Evolutionary conservation across 35 echinoderm and acorn worm genomes (phyloP).

Genomic region (Diadema setosum): DNA sequence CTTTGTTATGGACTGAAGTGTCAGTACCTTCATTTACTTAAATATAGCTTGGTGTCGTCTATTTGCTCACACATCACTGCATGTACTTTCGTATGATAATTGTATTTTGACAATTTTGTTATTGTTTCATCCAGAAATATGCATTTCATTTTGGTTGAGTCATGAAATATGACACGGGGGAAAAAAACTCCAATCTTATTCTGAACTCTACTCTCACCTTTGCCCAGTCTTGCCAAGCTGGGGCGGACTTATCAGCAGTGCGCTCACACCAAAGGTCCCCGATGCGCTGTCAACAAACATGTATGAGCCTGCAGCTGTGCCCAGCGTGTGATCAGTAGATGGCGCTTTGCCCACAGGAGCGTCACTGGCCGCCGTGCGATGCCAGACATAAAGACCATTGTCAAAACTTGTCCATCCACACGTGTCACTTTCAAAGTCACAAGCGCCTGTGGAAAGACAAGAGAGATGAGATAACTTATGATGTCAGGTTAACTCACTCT

Average conservation of each 20-base stretch:
- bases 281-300: conserved; percentile 90
- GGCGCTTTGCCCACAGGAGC: conserved; percentile 30
- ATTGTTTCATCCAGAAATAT: too few species aligned
- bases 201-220: conserved; percentile 53
- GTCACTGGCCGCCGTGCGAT: conserved; percentile 10
- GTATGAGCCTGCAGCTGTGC: conserved; percentile 54
- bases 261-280: conserved; percentile 68
- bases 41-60: too few species aligned
- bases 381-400: conserved; percentile 73
- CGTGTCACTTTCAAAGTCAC: conserved; percentile 81
- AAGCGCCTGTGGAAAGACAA: conserved; percentile 45
- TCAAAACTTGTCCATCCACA: conserved; percentile 73
- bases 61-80: too few species aligned
- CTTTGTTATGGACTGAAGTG: too few species aligned
- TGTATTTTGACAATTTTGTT: too few species aligned
- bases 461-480: too few species aligned
- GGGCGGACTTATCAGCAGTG: conserved; percentile 45
- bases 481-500: too few species aligned
- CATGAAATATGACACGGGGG: too few species aligned
- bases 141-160: too few species aligned
- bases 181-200: too few species aligned
- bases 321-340: conserved; percentile 58
- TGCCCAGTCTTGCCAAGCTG: conserved; percentile 61
- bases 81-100: too few species aligned
- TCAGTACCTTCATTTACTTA: too few species aligned